A percentile compares a stretch with the other conserved stretches of the same genome.
Conservation (phyloP, 2,113 vertebrate genomes). For the Psephotus haematonotus region DNA sequence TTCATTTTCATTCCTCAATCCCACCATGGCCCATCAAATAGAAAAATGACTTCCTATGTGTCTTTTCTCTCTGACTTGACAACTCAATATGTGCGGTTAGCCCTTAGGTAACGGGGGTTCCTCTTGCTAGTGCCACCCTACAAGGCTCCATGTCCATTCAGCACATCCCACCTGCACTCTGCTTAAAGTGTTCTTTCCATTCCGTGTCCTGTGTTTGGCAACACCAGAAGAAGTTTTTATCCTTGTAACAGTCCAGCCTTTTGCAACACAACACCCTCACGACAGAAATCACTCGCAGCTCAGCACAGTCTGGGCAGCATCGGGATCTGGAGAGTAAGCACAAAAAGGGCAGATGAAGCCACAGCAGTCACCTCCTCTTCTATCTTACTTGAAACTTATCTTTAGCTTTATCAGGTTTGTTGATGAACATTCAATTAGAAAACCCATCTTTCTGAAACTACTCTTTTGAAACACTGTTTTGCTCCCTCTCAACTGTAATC, state of each 20-base stretch:
- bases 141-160: neutral
- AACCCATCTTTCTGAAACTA: neutral
- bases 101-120: neutral
- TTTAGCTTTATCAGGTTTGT: neutral
- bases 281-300: neutral
- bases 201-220: neutral
- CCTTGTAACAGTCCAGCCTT: neutral
- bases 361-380: neutral
- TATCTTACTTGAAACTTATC: neutral
- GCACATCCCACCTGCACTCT: neutral
- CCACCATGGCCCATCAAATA: neutral
- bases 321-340: neutral
- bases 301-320: neutral
- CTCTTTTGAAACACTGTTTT: neutral
- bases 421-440: neutral
- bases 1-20: constrained; percentile 9
- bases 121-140: neutral
- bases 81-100: neutral
- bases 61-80: neutral
- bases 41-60: neutral
- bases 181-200: neutral
- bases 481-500: neutral
- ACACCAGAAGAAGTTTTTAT: neutral
- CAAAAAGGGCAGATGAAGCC: neutral
- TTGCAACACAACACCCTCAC: neutral